Conservation (phyloP, 2,888 invertebrate genomes). For the Rhagium mordax region DNA sequence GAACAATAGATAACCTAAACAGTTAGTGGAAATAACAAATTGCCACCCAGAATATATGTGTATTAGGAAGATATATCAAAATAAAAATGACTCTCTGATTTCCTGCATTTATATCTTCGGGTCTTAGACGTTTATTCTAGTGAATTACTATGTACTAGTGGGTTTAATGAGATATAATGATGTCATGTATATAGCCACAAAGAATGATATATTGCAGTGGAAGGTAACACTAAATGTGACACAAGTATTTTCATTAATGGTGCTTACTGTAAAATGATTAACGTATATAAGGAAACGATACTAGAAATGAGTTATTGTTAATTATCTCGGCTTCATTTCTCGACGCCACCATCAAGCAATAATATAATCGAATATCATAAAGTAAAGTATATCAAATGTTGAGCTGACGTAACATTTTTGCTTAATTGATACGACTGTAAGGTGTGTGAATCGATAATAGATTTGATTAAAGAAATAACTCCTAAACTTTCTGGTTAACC, state of each 20-base stretch:
- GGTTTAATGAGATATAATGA: constrained; percentile 9
- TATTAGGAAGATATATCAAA: neutral
- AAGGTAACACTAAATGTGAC: neutral
- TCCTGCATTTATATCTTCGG: neutral
- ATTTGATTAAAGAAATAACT: too few relatives aligned
- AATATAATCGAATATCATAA: neutral
- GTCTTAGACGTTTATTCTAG: neutral
- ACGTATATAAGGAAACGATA: constrained; percentile 1
- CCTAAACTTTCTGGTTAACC: too few relatives aligned
- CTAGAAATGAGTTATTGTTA: constrained; percentile 5
- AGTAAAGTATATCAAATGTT: neutral
- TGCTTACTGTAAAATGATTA: neutral
- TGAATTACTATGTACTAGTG: neutral
- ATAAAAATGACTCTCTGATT: neutral
- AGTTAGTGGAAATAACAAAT: neutral
- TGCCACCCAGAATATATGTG: constrained; percentile 18
- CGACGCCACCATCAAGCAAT: neutral
- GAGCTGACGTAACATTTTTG: neutral
- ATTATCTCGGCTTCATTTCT: neutral
- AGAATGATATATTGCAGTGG: constrained; percentile 9
- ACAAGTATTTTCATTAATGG: constrained; percentile 2
- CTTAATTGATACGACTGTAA: neutral
- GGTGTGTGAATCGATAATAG: neutral
- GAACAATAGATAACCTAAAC: neutral
- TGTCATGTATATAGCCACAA: constrained; percentile 3